Base-by-base conservation (phyloP, 2,797 vertebrate species). In the Lutjanus campechanus region DNA sequence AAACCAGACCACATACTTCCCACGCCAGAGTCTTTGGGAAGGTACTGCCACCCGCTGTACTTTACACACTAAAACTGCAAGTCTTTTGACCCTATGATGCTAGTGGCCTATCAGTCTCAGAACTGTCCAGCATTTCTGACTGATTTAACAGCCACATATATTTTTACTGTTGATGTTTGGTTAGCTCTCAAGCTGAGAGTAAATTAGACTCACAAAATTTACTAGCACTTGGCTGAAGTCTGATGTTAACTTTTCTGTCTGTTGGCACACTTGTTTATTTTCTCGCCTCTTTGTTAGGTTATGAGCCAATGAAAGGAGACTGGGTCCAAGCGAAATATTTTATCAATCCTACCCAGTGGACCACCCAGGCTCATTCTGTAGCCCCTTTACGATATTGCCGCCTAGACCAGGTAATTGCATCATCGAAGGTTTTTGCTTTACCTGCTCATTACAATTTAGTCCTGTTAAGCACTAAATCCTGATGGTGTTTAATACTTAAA, bases 291-390 rank as follows among this genome's bases (percentile, higher is more conserved):
- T 5, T 79, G 5, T 64, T 41, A 99, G 98, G 96, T 85, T 99
- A 96, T 75, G 64, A 91, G 70, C 97, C 98, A 55, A 96, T 91
- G 92, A 96, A 96, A 89, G 98, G 98, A 69, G 98, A 99, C 92
- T 98, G 97, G 97, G 97, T 99, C 51, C 95, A 98, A 93, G 97
- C 96, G 0, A 94, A 97, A 71, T 99, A 98, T 83, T 94, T 95
- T 59, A 91, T 99, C 84, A 96, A 95, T 67, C 94, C 95, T 0
- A 85, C 83, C n/a, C 91, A 96, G 0, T 97, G 96, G 95, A 96
- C 85, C 88, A 98, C 96, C 41, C 94, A 97, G 89, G 97, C 97
- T 68, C 81, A 94, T 58, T 95, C 91, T 22, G 96, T 99, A 69
- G 94, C 92, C 20, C 98, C 98, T 0, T 93, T 99, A 85, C 95